Conservation (phyloP, 1,140 invertebrate species). For the Calliphora vicina region DNA sequence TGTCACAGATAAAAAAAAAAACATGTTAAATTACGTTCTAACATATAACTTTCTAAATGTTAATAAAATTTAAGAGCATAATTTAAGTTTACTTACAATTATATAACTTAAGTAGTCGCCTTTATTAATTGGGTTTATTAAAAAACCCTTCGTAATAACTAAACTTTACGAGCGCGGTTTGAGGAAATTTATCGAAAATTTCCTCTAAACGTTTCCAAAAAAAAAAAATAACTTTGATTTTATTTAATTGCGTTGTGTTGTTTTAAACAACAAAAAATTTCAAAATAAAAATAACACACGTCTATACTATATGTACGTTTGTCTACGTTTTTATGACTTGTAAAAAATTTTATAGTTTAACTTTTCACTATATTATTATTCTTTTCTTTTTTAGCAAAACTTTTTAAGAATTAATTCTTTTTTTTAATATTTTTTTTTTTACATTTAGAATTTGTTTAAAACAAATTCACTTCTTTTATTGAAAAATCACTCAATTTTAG, state of each 20-base stretch:
- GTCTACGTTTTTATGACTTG: not conserved
- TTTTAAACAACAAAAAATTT: not conserved
- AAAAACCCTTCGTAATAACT: not conserved
- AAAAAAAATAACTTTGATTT: slow-evolving; percentile 43
- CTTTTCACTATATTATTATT: not conserved
- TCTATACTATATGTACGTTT: not conserved
- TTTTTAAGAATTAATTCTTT: not conserved
- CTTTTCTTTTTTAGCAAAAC: not conserved
- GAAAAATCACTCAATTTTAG: not conserved
- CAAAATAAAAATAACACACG: not conserved
- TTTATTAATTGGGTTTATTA: not conserved
- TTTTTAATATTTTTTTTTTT: not conserved
- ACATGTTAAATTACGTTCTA: too few species aligned
- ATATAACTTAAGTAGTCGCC: not conserved
- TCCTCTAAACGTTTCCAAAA: slow-evolving; percentile 47
- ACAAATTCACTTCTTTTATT: not conserved
- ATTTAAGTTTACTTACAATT: not conserved
- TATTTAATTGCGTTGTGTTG: not conserved
- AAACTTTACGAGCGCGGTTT: not conserved
- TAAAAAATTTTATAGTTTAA: too few species aligned
- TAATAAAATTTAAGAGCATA: too few species aligned
- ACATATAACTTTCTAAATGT: too few species aligned
- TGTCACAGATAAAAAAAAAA: too few species aligned
- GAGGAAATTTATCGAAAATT: slow-evolving; percentile 1
- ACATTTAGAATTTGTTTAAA: not conserved